Base-by-base conservation (phyloP, 2,888 invertebrate species). In the Apodemia duryi region DNA sequence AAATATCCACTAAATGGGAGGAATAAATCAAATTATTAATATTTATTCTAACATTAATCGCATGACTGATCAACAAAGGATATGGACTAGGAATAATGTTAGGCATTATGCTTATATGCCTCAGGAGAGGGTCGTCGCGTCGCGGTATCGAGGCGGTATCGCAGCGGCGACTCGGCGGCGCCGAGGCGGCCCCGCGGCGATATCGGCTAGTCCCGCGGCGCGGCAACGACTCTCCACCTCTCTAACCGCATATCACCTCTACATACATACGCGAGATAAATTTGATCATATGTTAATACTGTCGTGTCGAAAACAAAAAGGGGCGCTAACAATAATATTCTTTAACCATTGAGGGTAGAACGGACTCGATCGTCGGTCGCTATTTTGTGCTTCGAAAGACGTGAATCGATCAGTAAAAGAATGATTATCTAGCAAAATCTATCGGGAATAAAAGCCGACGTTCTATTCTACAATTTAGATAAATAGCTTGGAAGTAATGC, bases 1-100 rank as follows among this genome's bases (percentile, higher is more conserved):
- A 91, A 91, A 91, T 91, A 91, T 91, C 91, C 91, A 91, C 91
- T 91, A 91, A 91, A 91, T 89, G 91, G 91, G 91, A 91, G 91
- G 91, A 91, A 91, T 91, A 91, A 91, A 91, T 91, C 91, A 91
- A 91, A 91, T 91, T 89, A 91, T 86, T 87, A 88, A 85, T 91
- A 90, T 78, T 90, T 86, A 85, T 77, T 89, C 91, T 91, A 91
- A 91, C 88, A 90, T 88, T 90, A 91, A 91, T 88, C 91, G 91
- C 91, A 91, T 91, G 91, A 91, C 91, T 91, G 91, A 91, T 91
- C 89, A 91, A 91, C 91, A 89, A 91, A 91, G 90, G 91, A 91
- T 91, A 91, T 91, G 91, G 91, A 91, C 91, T 91, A 91, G 91
- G 91, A 91, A 90, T 91, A 89, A 89, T 87, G 88, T 88, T 87